These are phyloP conservation scores for Tipula unca DNA, from an alignment of 2,888 invertebrate genomes.

Conservation along the genomic window DNA sequence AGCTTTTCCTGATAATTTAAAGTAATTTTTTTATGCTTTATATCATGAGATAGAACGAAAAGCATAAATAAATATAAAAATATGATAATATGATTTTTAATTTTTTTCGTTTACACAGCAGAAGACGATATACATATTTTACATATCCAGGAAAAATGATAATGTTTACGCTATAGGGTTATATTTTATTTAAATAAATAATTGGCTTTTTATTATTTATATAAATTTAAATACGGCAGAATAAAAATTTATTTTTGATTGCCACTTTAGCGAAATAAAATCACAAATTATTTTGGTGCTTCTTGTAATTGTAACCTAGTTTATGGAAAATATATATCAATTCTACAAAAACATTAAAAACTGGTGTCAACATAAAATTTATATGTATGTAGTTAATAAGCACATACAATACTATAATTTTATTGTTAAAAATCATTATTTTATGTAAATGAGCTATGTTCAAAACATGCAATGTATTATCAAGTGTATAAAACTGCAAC, in stretches of 20 bases:
- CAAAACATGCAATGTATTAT: background rate
- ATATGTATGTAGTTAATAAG: too few relatives aligned
- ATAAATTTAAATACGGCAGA: background rate
- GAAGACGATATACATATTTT: background rate
- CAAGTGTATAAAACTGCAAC: background rate
- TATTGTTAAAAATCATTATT: background rate
- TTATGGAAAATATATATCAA: background rate
- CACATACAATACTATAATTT: background rate
- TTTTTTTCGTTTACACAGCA: background rate
- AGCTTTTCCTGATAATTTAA: background rate
- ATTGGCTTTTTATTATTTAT: background rate
- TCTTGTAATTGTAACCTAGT: background rate
- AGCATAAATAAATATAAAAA: background rate
- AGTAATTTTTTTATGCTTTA: background rate
- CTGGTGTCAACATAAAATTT: background rate
- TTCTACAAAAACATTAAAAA: background rate
- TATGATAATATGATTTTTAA: background rate
- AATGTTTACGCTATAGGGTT: background rate
- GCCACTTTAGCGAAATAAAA: background rate
- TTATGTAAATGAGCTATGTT: background rate
- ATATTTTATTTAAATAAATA: background rate
- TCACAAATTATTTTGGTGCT: background rate
- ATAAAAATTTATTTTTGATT: background rate
- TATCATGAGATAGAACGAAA: background rate
- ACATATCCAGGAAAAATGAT: background rate